Percentiles rank a stretch among this genome's conserved stretches.
These are phyloP conservation scores for Psittacula derbiana DNA, from an alignment of 2,797 vertebrate genomes.

Conservation along the genomic window DNA sequence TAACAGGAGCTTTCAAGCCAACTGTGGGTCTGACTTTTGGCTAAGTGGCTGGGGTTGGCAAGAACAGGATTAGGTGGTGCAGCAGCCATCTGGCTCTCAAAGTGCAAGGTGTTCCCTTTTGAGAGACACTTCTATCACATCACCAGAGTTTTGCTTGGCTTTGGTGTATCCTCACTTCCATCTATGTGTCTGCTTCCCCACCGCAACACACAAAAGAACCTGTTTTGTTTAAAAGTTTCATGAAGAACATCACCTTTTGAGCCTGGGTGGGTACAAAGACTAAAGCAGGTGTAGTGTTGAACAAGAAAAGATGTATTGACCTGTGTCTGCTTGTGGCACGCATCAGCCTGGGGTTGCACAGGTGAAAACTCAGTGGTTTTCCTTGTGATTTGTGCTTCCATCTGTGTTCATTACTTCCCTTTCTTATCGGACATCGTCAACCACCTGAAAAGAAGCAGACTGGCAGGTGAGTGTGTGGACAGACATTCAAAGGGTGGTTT, in stretches of 20 bases:
- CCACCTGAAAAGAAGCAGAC: background rate
- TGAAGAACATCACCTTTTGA: background rate
- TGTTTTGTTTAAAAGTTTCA: background rate
- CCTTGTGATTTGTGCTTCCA: fast-evolving
- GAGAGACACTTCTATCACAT: background rate
- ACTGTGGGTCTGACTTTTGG: background rate
- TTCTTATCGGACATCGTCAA: fast-evolving
- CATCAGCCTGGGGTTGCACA: background rate
- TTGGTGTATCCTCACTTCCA: background rate
- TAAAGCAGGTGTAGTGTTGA: background rate
- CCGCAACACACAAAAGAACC: background rate
- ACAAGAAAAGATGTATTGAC: background rate
- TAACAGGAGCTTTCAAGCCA: background rate
- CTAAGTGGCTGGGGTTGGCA: background rate
- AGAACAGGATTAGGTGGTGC: background rate
- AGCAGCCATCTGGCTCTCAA: background rate
- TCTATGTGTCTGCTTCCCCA: background rate
- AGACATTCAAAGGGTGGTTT: background rate
- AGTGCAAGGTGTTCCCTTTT: background rate
- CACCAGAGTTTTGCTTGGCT: background rate
- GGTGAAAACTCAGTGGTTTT: background rate
- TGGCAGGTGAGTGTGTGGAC: background rate
- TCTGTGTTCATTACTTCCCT: background rate
- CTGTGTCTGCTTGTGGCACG: fast-evolving
- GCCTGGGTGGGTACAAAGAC: background rate